Base-by-base conservation (phyloP, 2,113 vertebrate species). In the Aegypius monachus region DNA sequence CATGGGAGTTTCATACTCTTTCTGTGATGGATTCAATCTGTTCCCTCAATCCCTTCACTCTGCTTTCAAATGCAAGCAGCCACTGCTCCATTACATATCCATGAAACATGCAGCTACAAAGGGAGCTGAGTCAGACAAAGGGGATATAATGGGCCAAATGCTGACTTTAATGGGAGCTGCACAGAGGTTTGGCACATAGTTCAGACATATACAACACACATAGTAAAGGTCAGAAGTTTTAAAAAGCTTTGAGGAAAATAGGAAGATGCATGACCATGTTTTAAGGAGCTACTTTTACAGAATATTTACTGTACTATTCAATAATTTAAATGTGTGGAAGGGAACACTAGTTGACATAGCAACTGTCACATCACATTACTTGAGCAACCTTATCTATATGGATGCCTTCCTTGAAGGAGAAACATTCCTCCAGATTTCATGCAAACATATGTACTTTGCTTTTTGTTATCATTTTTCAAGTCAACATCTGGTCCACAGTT, bases 311-410 rank as follows among this genome's bases (percentile, higher is more conserved):
- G 84, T 66, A 95, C 90, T 91, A 52, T 96, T 97, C 97, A 96
- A 94, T 97, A 95, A 97, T 97, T 94, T 91, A 94, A 96, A 97
- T 93, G 96, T 90, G 80, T 81, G 92, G 91, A 96, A 97, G 78
- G n/a, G 87, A 96, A 97, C 32, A 29, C 42, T 47, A 88, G 97
- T 96, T 97, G 96, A 97, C 97, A 97, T 97, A 93, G 97, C 97
- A 98, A 98, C 97, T 96, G 97, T 97, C 98, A 95, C 92, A 97
- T 97, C 78, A 53, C 85, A 97, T 97, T 97, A 96, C 92, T 96
- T 42, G 45, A 97, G 90, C 97, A 88, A 93, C 85, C 95, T 94
- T 86, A 95, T 93, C 95, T 97, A 96, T 94, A 95, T 95, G 97
- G 88, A 98, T 96, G 96, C 88, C 94, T 96, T 97, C 96, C 93